Evolutionary conservation across 2,888 invertebrate genomes (phyloP).

Genomic region (Clostera curtula): DNA sequence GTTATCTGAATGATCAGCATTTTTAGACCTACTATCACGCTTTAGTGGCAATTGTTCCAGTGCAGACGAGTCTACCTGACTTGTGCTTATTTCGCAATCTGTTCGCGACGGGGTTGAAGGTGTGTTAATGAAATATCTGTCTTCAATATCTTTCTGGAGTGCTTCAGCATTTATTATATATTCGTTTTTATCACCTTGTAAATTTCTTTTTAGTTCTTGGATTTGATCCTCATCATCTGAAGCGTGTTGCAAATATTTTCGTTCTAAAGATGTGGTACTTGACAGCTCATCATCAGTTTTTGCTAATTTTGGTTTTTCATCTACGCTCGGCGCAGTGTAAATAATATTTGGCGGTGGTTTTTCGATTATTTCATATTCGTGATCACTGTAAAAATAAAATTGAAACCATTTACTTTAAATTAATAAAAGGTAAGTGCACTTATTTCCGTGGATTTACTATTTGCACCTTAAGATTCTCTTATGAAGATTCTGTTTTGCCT

Average conservation of each 20-base stretch:
- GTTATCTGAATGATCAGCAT: conserved; percentile 63
- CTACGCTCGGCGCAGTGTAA: conserved; percentile 49
- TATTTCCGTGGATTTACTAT: too few species aligned
- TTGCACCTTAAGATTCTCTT: too few species aligned
- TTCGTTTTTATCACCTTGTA: conserved; percentile 35
- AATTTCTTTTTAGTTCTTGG: conserved; percentile 49
- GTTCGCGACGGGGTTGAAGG: conserved; percentile 77
- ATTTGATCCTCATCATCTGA: conserved; percentile 63
- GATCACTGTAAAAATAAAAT: conserved; percentile 81
- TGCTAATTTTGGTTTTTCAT: conserved; percentile 45
- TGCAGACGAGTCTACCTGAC: conserved; percentile 80
- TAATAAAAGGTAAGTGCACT: too few species aligned
- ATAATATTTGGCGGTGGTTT: conserved; percentile 74
- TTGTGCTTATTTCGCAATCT: conserved; percentile 78
- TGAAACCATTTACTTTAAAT: conserved; percentile 9
- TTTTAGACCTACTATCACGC: conserved; percentile 72
- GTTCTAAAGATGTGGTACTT: conserved; percentile 65
- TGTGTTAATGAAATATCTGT: conserved; percentile 75
- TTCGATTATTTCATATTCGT: conserved; percentile 94
- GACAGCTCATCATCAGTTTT: conserved; percentile 69
- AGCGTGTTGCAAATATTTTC: conserved; percentile 64
- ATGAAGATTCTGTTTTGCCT: too few species aligned
- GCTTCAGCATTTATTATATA: conserved; percentile 62
- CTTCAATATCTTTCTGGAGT: conserved; percentile 78
- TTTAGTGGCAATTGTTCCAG: conserved; percentile 78